phyloP scores from a whole-genome alignment of 1,140 invertebrate genomes.

The Ctenoplectra terminalis region DNA sequence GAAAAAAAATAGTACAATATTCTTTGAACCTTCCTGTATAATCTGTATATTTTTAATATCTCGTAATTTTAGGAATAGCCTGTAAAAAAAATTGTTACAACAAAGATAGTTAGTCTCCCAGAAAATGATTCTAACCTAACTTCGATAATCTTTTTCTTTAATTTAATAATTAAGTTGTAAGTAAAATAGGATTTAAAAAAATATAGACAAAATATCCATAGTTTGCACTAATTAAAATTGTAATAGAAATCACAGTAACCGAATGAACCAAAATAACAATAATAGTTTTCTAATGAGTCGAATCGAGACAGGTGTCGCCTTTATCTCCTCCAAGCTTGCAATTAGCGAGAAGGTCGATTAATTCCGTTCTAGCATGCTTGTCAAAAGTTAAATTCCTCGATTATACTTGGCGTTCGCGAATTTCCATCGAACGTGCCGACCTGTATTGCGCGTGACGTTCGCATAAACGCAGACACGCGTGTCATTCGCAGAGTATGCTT shows the following conservation, averaged over 20 bases:
- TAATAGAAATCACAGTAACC: background rate
- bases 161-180: no score
- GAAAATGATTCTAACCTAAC: no score
- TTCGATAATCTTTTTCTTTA: no score
- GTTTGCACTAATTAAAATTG: no score
- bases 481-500: conserved; percentile 16
- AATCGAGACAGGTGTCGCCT: background rate
- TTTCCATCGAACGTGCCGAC: background rate
- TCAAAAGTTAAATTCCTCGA: conserved; percentile 9
- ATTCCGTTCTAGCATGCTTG: background rate
- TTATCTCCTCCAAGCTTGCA: background rate
- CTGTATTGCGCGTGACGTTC: conserved; percentile 15
- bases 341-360: conserved; percentile 14
- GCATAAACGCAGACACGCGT: background rate
- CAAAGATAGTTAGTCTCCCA: no score
- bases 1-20: no score
- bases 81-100: no score
- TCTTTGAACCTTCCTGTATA: no score
- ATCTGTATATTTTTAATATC: no score
- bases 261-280: background rate
- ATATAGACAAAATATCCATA: no score
- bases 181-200: no score
- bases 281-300: background rate
- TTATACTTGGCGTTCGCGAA: background rate
- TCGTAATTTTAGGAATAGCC: no score